Evolutionary conservation across 2,797 vertebrate genomes (phyloP), one percentile per base, ranked within the genome.

Genomic region (Salarias fasciatus): DNA sequence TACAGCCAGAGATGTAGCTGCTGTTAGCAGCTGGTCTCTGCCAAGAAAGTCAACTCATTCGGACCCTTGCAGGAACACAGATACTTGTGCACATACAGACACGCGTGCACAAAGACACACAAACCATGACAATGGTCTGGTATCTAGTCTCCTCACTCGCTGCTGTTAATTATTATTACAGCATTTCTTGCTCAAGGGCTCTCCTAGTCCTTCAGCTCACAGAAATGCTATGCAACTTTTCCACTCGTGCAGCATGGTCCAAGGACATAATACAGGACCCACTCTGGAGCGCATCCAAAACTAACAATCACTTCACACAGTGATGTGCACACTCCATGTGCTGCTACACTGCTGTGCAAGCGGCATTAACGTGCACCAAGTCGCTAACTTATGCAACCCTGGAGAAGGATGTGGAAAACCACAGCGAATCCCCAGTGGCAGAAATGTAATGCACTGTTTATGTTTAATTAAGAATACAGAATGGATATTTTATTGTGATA

Each of bases 1-100:
- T 50, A 14, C 50, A 54, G 72, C 51, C 33, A 59, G 3, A 49
- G 65, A 52, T 69, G 66, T 55, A 31, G 37, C 69, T 50, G 49
- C 54, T 80, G 71, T 66, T 55, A 31, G 37, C 69, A 50, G 49
- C 54, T 80, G 71, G 50, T 69, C 53, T 76, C 28, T 63, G 56
- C 54, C 54, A 60, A 40, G 60, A 42, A 55, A 57, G 36, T 33
- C 24, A 2, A 44, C 30, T 49, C 46, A 53, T 51, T 13, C 31
- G 40, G n/a, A 56, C 36, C 65, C 38, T 37, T 13, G 31, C 30
- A 53, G 18, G 12, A n/a, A 37, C 43, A 40, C 47, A 49, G 4
- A 62, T 37, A 56, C 46, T 63, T 15, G n/a, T 33, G 37, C 55
- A 48, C 63, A 36, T 35, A 42, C 5, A 53, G 15, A 58, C 41